Evolutionary conservation across 2,888 invertebrate genomes (phyloP).

Genomic region (Campoplex capitator): DNA sequence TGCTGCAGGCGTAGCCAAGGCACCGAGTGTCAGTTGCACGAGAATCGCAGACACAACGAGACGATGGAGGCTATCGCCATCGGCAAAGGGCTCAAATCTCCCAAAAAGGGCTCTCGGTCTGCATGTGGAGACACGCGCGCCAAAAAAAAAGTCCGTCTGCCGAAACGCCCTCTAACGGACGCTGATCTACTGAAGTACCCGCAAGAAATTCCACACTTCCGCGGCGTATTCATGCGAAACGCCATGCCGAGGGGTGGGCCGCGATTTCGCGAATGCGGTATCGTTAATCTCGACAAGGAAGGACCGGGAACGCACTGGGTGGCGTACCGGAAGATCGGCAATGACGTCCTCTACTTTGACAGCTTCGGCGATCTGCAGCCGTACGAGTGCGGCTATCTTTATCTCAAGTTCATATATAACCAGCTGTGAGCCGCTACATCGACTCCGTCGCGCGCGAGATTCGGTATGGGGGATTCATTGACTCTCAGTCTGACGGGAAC

Average conservation of each 20-base stretch:
- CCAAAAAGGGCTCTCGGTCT: conserved; percentile 69
- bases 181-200: conserved; percentile 73
- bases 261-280: background rate
- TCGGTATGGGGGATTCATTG: no score
- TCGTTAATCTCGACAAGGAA: conserved; percentile 72
- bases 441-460: no score
- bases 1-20: conserved; percentile 77
- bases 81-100: conserved; percentile 76
- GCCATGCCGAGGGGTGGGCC: conserved; percentile 2
- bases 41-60: conserved; percentile 78
- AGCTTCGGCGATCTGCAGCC: no score
- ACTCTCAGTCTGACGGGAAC: no score
- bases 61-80: conserved; percentile 80
- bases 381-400: no score
- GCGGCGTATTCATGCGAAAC: conserved; percentile 77
- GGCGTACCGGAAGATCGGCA: conserved; percentile 63
- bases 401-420: no score
- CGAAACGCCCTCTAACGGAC: conserved; percentile 58
- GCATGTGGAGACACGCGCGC: conserved; percentile 12
- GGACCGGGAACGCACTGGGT: conserved; percentile 63
- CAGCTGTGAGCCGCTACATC: no score
- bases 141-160: conserved; percentile 72
- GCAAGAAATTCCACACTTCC: conserved; percentile 74
- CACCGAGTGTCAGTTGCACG: conserved; percentile 77
- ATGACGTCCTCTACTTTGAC: no score